A percentile compares a stretch with the other conserved stretches of the same genome.
These are phyloP conservation scores for Hipposideros larvatus DNA, from an alignment of 2,797 vertebrate genomes.

Conservation along the genomic window DNA sequence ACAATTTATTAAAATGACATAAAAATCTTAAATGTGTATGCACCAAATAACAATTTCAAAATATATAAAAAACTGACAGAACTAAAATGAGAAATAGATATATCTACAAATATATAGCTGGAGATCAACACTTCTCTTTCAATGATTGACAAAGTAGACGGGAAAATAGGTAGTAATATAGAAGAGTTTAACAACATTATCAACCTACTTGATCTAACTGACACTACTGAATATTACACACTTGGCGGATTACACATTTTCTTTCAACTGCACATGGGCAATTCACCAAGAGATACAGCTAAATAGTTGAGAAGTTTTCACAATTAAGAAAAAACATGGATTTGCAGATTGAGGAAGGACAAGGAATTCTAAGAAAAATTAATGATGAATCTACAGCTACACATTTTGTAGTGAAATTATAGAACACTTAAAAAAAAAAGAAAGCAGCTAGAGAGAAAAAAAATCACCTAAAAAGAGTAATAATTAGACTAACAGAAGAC, in stretches of 20 bases:
- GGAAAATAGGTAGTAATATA: not conserved
- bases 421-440: not conserved
- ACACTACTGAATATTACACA: not conserved
- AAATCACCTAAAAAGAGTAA: not conserved
- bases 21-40: not conserved
- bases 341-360: constrained; percentile 6
- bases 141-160: not conserved
- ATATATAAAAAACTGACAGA: not conserved
- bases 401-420: not conserved
- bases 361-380: not conserved
- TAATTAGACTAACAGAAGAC: not conserved
- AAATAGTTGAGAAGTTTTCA: not conserved
- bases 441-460: not conserved
- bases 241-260: not conserved
- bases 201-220: not conserved
- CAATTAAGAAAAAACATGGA: not conserved
- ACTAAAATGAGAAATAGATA: not conserved
- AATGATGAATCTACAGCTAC: not conserved
- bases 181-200: not conserved
- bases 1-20: not conserved
- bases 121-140: not conserved
- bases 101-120: not conserved
- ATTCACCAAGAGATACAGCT: not conserved
- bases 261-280: not conserved
- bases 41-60: not conserved